phyloP scores from a whole-genome alignment of 2,888 invertebrate species.

The Pollenia angustigena region DNA sequence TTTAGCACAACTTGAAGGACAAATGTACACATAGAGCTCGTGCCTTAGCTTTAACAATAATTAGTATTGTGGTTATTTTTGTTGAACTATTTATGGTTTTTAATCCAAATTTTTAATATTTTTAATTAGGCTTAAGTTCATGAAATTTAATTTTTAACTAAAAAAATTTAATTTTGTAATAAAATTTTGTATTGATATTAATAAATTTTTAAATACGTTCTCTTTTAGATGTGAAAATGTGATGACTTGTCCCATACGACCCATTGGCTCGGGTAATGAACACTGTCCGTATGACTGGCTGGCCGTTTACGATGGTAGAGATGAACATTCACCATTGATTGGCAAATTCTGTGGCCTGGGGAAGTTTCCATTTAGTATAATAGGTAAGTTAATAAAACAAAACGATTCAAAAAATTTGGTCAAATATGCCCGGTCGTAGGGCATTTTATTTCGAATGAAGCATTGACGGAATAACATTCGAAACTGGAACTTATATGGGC shows the following conservation, averaged over 20 bases:
- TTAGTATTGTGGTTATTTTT: too few species aligned
- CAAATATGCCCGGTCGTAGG: too few species aligned
- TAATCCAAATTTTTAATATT: too few species aligned
- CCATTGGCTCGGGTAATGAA: slow-evolving; percentile 93
- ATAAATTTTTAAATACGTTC: slow-evolving; percentile 11
- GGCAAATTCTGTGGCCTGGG: slow-evolving; percentile 97
- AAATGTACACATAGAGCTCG: too few species aligned
- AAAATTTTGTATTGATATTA: neutral
- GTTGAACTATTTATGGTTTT: too few species aligned
- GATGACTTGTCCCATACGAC: slow-evolving; percentile 97
- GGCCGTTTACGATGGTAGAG: slow-evolving; percentile 94
- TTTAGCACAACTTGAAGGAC: too few species aligned
- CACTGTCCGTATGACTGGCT: slow-evolving; percentile 96
- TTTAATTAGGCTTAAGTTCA: too few species aligned
- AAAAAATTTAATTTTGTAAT: neutral
- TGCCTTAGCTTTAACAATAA: too few species aligned
- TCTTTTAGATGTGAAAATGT: slow-evolving; percentile 92
- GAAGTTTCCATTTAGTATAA: slow-evolving; percentile 96
- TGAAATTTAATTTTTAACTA: too few species aligned
- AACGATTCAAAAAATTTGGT: neutral
- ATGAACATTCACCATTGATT: slow-evolving; percentile 93
- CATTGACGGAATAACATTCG: too few species aligned
- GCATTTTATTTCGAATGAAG: too few species aligned
- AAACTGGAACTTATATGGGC: too few species aligned
- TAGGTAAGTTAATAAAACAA: slow-evolving; percentile 85